Conservation (phyloP, 2,797 vertebrate species). For the Labroides dimidiatus region DNA sequence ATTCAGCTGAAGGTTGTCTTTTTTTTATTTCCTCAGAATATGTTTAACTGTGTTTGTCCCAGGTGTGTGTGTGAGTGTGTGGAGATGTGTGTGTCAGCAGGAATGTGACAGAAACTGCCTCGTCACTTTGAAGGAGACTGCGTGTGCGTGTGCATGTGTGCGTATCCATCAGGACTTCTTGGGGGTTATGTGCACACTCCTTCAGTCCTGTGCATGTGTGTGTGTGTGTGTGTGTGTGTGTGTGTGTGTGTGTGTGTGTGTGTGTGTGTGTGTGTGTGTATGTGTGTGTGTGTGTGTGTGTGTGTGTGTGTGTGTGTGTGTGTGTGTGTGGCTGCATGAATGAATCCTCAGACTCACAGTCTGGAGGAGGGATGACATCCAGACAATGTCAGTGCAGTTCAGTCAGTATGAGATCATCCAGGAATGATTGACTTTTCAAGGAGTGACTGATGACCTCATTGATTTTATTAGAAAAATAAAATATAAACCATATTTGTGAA, state of each 20-base stretch:
- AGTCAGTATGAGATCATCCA: background rate
- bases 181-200: background rate
- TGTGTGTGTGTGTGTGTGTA: slow-evolving; percentile 12
- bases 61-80: no score
- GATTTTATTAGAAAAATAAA: no score
- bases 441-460: background rate
- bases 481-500: no score
- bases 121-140: slow-evolving; percentile 15
- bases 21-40: background rate
- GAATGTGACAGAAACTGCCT: slow-evolving; percentile 12
- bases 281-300: background rate
- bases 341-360: background rate
- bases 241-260: slow-evolving; percentile 12
- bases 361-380: background rate
- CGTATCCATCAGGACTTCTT: no score
- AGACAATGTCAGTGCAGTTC: background rate
- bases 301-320: no score
- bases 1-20: no score
- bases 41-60: background rate
- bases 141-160: slow-evolving; percentile 5
- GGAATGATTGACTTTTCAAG: background rate
- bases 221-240: slow-evolving; percentile 9
- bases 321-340: background rate
- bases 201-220: slow-evolving; percentile 11
- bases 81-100: slow-evolving; percentile 7